Conservation (phyloP, 2,888 invertebrate genomes). For the Pollenia angustigena region DNA sequence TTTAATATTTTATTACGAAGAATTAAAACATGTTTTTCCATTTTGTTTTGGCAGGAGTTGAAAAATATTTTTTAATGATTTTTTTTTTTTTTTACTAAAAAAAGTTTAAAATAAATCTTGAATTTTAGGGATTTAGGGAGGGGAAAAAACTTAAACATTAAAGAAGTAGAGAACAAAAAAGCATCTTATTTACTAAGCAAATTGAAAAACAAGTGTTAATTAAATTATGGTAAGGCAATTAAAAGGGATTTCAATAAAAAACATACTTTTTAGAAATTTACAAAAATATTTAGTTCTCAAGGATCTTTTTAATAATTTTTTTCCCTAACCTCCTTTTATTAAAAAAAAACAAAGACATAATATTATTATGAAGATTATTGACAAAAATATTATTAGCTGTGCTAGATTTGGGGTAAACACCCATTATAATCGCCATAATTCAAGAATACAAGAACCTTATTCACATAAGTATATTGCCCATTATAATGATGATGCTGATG, state of each 20-base stretch:
- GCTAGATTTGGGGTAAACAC: slow-evolving; percentile 5
- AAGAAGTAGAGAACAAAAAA: not conserved
- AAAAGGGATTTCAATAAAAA: too few relatives aligned
- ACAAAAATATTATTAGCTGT: slow-evolving; percentile 34
- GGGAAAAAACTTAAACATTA: slow-evolving; percentile 10
- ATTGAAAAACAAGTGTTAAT: too few relatives aligned
- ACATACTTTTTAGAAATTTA: too few relatives aligned
- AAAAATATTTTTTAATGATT: slow-evolving; percentile 40
- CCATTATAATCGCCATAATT: slow-evolving; percentile 10
- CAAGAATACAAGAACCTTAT: slow-evolving; percentile 9
- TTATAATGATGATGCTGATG: slow-evolving; percentile 29
- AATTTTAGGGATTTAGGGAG: slow-evolving; percentile 34
- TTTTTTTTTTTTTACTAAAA: not conserved
- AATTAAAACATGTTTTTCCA: slow-evolving; percentile 17
- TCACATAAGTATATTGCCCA: not conserved
- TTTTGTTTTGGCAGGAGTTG: not conserved
- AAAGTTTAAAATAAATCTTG: not conserved
- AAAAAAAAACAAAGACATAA: not conserved
- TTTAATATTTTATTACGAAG: slow-evolving; percentile 18
- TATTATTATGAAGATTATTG: slow-evolving; percentile 19
- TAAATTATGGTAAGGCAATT: too few relatives aligned
- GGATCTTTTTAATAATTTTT: not conserved
- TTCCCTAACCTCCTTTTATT: not conserved
- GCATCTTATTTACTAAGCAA: too few relatives aligned
- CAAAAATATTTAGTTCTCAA: not conserved